Percentiles rank a stretch among this genome's conserved stretches.
Evolutionary conservation across 2,797 vertebrate genomes (phyloP).

Genomic region (Parambassis ranga): DNA sequence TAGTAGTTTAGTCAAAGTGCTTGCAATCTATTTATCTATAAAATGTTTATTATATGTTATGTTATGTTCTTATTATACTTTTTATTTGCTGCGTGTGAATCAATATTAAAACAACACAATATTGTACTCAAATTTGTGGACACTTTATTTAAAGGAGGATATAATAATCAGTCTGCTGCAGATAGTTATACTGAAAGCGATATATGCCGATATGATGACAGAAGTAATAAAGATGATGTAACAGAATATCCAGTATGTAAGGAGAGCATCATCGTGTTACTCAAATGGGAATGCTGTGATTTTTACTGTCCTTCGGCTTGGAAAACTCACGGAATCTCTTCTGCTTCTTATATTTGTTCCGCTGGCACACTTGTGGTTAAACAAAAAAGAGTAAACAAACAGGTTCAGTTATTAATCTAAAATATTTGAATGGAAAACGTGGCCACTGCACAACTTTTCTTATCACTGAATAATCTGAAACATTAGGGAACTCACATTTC

Average conservation of each 20-base stretch:
- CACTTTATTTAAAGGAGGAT: conserved; percentile 33
- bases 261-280: background rate
- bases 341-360: background rate
- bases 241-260: background rate
- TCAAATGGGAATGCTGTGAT: conserved; percentile 49
- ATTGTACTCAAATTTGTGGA: background rate
- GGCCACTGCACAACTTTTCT: background rate
- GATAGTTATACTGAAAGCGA: background rate
- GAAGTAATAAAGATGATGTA: background rate
- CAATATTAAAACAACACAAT: conserved; percentile 20
- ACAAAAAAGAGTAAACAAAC: background rate
- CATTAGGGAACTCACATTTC: conserved; percentile 28
- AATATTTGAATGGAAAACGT: background rate
- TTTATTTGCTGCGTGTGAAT: conserved; percentile 5
- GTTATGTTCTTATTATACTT: background rate
- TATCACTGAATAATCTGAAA: background rate
- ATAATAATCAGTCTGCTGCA: background rate
- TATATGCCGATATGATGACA: background rate
- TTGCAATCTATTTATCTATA: background rate
- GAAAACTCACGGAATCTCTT: background rate
- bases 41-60: background rate
- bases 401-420: background rate
- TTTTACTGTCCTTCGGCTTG: background rate
- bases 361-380: conserved; percentile 4
- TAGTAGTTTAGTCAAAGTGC: background rate